Conservation (phyloP, 2,888 invertebrate species). For the Cylloceria caligata region DNA sequence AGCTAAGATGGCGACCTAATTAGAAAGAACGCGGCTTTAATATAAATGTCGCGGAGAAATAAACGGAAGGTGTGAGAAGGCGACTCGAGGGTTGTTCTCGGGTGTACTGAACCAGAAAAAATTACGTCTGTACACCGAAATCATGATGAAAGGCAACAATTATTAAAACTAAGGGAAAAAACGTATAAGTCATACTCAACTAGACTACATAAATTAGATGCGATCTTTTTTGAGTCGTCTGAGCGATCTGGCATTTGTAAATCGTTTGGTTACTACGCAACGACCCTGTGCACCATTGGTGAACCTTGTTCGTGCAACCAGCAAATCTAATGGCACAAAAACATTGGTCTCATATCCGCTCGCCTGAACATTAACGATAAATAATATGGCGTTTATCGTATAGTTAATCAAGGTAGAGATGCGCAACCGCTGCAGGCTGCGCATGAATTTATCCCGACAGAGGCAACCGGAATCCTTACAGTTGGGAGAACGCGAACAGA, state of each 20-base stretch:
- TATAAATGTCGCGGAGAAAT: constrained; percentile 74
- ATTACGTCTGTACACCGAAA: background rate
- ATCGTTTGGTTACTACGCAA: background rate
- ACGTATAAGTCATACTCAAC: background rate
- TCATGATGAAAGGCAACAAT: background rate
- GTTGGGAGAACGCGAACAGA: constrained; percentile 5
- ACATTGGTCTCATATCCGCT: background rate
- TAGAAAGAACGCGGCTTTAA: constrained; percentile 77
- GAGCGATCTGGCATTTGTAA: no score
- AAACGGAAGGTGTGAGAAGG: constrained; percentile 45
- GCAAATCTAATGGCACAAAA: constrained; percentile 5
- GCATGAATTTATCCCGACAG: background rate
- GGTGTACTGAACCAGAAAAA: constrained; percentile 10
- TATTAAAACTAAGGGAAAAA: background rate
- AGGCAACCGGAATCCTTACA: background rate
- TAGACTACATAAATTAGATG: background rate
- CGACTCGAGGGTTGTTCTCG: constrained; percentile 30
- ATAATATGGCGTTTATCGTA: constrained; percentile 13
- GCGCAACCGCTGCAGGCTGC: background rate
- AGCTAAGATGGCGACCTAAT: constrained; percentile 78
- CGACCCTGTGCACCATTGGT: background rate
- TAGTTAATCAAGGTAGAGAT: background rate
- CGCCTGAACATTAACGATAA: constrained; percentile 3
- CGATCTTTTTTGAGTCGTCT: no score
- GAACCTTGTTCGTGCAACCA: background rate